Percentiles rank a stretch among this genome's conserved stretches.
Conservation (phyloP, 1,140 invertebrate species). For the Gyrodactylus bullatarudis region DNA sequence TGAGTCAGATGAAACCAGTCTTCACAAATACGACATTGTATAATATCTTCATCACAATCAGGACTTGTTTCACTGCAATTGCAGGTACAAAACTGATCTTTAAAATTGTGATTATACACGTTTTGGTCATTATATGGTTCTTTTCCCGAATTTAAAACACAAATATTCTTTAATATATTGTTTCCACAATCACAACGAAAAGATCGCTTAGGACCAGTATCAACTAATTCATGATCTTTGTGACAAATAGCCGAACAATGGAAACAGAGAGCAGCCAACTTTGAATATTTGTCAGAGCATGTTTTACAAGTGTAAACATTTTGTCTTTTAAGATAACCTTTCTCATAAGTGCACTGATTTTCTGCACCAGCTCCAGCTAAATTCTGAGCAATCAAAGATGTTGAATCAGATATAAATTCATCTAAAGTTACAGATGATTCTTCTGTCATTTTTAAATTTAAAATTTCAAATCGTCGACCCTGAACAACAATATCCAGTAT, state of each 20-base stretch:
- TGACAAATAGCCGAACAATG: conserved; percentile 65
- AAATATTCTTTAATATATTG: neutral
- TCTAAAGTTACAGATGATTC: neutral
- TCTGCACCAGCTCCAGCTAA: neutral
- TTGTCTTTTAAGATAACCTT: neutral
- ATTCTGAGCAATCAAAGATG: neutral
- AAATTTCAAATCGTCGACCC: too few relatives aligned
- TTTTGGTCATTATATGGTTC: conserved; percentile 1
- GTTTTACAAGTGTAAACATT: neutral
- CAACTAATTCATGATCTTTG: conserved; percentile 56
- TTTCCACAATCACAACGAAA: conserved; percentile 80
- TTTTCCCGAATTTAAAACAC: neutral
- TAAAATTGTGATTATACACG: conserved; percentile 6
- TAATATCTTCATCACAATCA: conserved; percentile 27
- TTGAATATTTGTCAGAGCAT: neutral
- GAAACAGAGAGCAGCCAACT: conserved; percentile 29
- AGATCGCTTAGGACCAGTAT: conserved; percentile 61
- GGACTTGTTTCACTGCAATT: neutral
- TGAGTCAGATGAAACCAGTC: conserved; percentile 59
- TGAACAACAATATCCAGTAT: too few relatives aligned
- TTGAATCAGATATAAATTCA: neutral
- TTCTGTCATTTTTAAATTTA: neutral
- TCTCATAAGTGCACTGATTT: neutral
- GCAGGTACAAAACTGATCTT: neutral
- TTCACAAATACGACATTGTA: conserved; percentile 78